A percentile compares a stretch with the other conserved stretches of the same genome.
Evolutionary conservation across 2,888 invertebrate species (phyloP).

Genomic region (Automeris io): DNA sequence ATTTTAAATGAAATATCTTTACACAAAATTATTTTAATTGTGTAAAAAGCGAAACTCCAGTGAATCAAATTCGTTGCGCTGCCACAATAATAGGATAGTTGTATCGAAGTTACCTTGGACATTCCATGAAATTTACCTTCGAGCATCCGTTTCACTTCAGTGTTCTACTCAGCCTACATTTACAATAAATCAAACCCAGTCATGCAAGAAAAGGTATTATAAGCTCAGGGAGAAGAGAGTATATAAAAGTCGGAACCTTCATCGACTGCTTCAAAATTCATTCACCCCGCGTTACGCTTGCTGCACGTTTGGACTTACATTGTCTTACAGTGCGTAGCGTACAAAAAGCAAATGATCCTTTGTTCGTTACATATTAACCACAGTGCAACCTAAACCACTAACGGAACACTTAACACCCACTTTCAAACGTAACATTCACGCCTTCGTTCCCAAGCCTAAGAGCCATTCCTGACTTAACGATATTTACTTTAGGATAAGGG

Average conservation of each 20-base stretch:
- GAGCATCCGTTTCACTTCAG: neutral
- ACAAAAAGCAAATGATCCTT: conserved; percentile 64
- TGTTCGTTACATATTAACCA: conserved; percentile 61
- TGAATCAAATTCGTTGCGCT: neutral
- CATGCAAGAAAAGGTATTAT: neutral
- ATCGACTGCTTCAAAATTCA: conserved; percentile 63
- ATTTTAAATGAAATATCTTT: too few relatives aligned
- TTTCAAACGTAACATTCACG: conserved; percentile 49
- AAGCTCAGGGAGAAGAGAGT: conserved; percentile 4
- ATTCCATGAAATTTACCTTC: neutral
- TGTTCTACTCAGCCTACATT: neutral
- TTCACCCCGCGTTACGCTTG: conserved; percentile 67
- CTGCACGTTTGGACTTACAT: conserved; percentile 54
- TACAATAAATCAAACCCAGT: conserved; percentile 6
- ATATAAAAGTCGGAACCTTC: conserved; percentile 27
- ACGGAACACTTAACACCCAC: conserved; percentile 58
- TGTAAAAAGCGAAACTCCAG: conserved; percentile 3
- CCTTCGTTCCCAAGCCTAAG: conserved; percentile 35
- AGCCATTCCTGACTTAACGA: conserved; percentile 44
- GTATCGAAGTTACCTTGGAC: conserved; percentile 23
- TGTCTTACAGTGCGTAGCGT: conserved; percentile 55
- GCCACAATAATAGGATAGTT: conserved; percentile 1
- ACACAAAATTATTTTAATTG: neutral
- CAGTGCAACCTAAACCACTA: conserved; percentile 54
- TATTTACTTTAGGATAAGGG: conserved; percentile 53